phyloP scores from a whole-genome alignment of 2,113 vertebrate genomes.

The Uropsilus gracilis region DNA sequence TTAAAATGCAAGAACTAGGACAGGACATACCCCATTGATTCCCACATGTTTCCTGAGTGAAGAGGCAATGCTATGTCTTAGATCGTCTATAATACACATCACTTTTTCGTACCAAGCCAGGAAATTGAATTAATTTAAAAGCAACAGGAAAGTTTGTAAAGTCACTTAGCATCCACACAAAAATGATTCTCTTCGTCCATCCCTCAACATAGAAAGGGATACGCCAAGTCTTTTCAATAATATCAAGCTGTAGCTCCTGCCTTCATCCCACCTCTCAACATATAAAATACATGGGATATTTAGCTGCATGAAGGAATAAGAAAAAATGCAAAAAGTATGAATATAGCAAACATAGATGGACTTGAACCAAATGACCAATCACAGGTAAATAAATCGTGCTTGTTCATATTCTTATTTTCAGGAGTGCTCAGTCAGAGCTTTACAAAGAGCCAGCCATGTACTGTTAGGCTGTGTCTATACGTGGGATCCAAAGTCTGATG shows the following conservation, averaged over 20 bases:
- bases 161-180: constrained; percentile 1
- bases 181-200: constrained; percentile 31
- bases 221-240: neutral
- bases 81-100: neutral
- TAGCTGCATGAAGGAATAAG: neutral
- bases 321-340: neutral
- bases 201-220: neutral
- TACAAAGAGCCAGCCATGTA: neutral
- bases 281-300: neutral
- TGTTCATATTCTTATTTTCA: constrained; percentile 52
- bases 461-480: neutral
- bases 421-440: constrained; percentile 32
- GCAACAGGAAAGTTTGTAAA: neutral
- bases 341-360: neutral
- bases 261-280: neutral
- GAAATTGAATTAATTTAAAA: constrained; percentile 43
- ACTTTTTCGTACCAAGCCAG: neutral
- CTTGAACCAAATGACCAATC: constrained; percentile 18
- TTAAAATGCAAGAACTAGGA: neutral
- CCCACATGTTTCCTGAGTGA: neutral
- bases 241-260: neutral
- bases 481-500: neutral
- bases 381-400: neutral
- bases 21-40: neutral
- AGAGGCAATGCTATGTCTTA: neutral